Evolutionary conservation across 2,888 invertebrate genomes (phyloP).

Genomic region (Parascotia fuliginaria): DNA sequence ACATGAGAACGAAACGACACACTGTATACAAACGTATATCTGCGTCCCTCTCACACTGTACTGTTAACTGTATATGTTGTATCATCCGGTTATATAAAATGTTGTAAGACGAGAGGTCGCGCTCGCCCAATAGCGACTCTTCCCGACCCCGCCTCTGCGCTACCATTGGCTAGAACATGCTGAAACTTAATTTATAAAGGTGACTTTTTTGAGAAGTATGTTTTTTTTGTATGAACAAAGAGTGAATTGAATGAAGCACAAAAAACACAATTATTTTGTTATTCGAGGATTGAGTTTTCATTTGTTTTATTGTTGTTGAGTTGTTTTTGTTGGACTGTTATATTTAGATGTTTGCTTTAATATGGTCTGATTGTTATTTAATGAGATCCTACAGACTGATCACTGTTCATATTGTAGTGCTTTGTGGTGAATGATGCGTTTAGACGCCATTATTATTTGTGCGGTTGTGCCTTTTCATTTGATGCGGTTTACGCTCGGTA

Average conservation of each 20-base stretch:
- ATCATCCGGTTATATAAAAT: conserved; percentile 85
- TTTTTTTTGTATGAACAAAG: conserved; percentile 75
- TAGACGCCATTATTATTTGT: conserved; percentile 27
- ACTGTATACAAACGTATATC: conserved; percentile 71
- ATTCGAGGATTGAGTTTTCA: conserved; percentile 67
- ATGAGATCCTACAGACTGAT: conserved; percentile 59
- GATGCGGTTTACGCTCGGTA: conserved; percentile 7
- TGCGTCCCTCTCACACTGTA: conserved; percentile 70
- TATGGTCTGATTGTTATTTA: conserved; percentile 48
- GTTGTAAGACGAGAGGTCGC: conserved; percentile 74
- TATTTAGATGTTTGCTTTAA: conserved; percentile 52
- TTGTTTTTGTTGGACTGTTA: conserved; percentile 66
- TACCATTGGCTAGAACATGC: conserved; percentile 69
- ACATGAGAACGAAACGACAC: conserved; percentile 73
- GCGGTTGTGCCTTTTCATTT: too few relatives aligned
- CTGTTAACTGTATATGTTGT: conserved; percentile 85
- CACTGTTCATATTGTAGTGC: conserved; percentile 27
- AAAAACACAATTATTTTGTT: conserved; percentile 85
- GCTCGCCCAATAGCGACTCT: conserved; percentile 62
- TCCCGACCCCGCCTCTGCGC: conserved; percentile 63
- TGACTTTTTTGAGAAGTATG: conserved; percentile 83
- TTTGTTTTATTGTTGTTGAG: conserved; percentile 63
- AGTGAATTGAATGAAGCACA: conserved; percentile 78
- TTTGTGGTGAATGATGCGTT: conserved; percentile 34
- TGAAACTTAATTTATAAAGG: conserved; percentile 85